phyloP scores from a whole-genome alignment of 2,888 invertebrate genomes.

The Meiosimyza decipiens region DNA sequence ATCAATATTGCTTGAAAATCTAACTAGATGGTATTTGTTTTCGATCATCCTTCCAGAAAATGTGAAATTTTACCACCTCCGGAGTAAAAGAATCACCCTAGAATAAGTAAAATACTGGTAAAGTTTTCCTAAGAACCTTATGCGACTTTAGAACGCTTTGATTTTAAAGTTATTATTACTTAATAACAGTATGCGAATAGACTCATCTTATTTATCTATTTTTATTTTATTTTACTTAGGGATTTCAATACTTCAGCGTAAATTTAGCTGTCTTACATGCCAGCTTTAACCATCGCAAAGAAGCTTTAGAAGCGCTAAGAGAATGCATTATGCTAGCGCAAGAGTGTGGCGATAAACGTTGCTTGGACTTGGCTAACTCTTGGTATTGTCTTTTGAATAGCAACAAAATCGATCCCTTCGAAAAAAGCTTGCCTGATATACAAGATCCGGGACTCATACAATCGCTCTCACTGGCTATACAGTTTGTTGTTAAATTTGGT shows the following conservation, averaged over 20 bases:
- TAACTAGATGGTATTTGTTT: no score
- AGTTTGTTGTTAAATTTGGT: constrained; percentile 81
- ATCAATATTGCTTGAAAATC: no score
- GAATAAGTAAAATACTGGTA: no score
- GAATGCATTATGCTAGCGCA: constrained; percentile 90
- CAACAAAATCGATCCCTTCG: constrained; percentile 71
- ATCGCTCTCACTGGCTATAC: constrained; percentile 79
- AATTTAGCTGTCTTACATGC: constrained; percentile 90
- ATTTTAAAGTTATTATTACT: neutral
- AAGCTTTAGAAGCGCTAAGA: constrained; percentile 83
- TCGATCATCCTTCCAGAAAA: no score
- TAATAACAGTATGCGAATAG: neutral
- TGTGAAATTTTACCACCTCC: no score
- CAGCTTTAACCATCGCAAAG: constrained; percentile 78
- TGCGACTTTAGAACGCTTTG: no score
- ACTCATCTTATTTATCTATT: neutral
- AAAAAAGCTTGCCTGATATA: constrained; percentile 76
- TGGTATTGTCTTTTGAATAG: constrained; percentile 77
- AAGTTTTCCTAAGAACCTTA: no score
- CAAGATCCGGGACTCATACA: constrained; percentile 77
- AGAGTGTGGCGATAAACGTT: constrained; percentile 86
- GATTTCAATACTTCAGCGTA: constrained; percentile 88
- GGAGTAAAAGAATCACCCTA: no score
- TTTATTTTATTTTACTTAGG: constrained; percentile 53
- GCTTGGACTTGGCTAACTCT: constrained; percentile 85